Conservation (phyloP, 1,140 invertebrate genomes). For the Drosophila chauvacae region DNA sequence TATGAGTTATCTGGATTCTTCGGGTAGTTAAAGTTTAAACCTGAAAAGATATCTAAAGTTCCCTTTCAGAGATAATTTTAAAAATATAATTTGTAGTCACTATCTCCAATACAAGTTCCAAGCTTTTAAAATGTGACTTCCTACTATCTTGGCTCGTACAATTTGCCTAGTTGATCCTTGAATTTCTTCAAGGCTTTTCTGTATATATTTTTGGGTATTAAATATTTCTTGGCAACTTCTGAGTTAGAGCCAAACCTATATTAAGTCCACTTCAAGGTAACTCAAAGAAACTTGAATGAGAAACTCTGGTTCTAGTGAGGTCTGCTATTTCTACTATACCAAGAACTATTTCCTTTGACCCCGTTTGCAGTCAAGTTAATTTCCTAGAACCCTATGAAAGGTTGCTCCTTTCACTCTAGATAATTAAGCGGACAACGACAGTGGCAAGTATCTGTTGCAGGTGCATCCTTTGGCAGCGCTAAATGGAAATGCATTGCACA, state of each 20-base stretch:
- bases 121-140: background rate
- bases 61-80: no score
- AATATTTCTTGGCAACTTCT: background rate
- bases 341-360: background rate
- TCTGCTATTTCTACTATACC: background rate
- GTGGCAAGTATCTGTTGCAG: background rate
- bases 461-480: conserved; percentile 2
- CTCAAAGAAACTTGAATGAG: background rate
- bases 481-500: conserved; percentile 7
- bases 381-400: background rate
- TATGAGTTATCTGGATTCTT: background rate
- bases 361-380: background rate
- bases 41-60: background rate
- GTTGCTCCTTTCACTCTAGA: background rate
- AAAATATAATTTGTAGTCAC: background rate
- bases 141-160: no score
- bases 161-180: background rate
- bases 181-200: background rate
- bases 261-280: background rate
- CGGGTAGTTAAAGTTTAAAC: background rate
- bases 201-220: background rate
- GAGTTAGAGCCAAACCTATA: background rate
- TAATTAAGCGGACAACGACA: conserved; percentile 7
- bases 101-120: background rate
- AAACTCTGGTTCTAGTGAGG: background rate